Evolutionary conservation across 2,888 invertebrate genomes (phyloP).

Genomic region (Leptothorax acervorum): DNA sequence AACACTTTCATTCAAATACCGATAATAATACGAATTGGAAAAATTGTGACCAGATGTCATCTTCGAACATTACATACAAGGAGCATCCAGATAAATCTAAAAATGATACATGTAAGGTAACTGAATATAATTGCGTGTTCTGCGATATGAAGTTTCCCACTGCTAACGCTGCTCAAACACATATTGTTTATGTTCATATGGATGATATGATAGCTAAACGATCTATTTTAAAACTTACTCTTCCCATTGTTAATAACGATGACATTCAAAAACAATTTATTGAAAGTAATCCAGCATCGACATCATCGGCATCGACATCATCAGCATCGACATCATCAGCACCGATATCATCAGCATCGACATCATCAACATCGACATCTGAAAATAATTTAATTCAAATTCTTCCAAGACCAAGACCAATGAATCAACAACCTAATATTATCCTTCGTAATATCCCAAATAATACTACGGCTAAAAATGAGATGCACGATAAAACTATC

Average conservation of each 20-base stretch:
- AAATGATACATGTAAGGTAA: neutral
- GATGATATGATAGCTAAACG: constrained; percentile 11
- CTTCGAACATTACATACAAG: neutral
- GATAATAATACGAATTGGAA: constrained; percentile 60
- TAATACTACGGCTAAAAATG: no score
- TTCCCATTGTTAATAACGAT: neutral
- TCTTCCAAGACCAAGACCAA: neutral
- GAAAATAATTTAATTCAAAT: neutral
- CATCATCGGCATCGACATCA: no score
- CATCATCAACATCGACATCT: neutral
- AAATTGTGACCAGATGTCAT: constrained; percentile 64
- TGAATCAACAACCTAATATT: neutral
- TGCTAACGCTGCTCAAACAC: constrained; percentile 45
- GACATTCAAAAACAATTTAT: neutral
- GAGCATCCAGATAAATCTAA: constrained; percentile 63
- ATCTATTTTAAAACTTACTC: neutral
- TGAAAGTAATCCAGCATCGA: neutral
- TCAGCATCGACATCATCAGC: neutral
- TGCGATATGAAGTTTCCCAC: constrained; percentile 65
- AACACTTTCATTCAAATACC: constrained; percentile 65
- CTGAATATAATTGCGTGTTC: constrained; percentile 33
- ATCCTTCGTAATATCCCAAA: no score
- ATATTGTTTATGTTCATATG: constrained; percentile 67
- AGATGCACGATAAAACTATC: neutral
- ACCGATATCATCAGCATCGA: neutral